phyloP scores from a whole-genome alignment of 2,113 vertebrate genomes.

The Hipposideros armiger region DNA sequence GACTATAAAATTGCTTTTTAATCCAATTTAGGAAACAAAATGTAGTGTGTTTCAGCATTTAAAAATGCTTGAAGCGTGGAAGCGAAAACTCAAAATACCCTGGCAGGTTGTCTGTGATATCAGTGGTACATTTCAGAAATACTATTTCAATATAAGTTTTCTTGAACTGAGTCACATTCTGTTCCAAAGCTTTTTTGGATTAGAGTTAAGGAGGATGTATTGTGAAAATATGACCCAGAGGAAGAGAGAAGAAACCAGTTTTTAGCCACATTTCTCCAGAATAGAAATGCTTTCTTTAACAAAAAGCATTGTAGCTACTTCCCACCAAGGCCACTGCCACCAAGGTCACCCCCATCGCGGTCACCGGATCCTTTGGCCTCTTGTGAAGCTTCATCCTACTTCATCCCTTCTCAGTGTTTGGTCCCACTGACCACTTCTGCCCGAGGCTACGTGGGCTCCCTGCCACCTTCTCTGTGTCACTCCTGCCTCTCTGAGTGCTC shows the following conservation, averaged over 20 bases:
- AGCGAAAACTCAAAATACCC: slow-evolving; percentile 68
- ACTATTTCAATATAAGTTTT: slow-evolving; percentile 74
- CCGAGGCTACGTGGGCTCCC: background rate
- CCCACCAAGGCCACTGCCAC: background rate
- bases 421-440: background rate
- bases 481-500: background rate
- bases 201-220: slow-evolving; percentile 51
- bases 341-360: too few species aligned
- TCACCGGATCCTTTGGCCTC: background rate
- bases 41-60: slow-evolving; percentile 69
- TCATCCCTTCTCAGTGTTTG: background rate
- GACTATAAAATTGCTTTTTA: slow-evolving; percentile 82
- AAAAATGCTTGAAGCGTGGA: slow-evolving; percentile 73
- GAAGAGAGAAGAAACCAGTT: slow-evolving; percentile 59
- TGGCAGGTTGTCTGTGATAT: slow-evolving; percentile 69
- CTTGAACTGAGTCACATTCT: slow-evolving; percentile 74
- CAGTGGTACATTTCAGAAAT: slow-evolving; percentile 71
- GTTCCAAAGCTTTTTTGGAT: slow-evolving; percentile 69
- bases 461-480: too few species aligned
- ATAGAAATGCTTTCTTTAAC: slow-evolving; percentile 4
- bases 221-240: slow-evolving; percentile 63
- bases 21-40: slow-evolving; percentile 80
- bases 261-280: slow-evolving; percentile 59
- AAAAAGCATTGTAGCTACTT: background rate
- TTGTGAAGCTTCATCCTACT: background rate